Evolutionary conservation across 2,888 invertebrate genomes (phyloP), one percentile per base, ranked within the genome.

Genomic region (Agrotis puta): DNA sequence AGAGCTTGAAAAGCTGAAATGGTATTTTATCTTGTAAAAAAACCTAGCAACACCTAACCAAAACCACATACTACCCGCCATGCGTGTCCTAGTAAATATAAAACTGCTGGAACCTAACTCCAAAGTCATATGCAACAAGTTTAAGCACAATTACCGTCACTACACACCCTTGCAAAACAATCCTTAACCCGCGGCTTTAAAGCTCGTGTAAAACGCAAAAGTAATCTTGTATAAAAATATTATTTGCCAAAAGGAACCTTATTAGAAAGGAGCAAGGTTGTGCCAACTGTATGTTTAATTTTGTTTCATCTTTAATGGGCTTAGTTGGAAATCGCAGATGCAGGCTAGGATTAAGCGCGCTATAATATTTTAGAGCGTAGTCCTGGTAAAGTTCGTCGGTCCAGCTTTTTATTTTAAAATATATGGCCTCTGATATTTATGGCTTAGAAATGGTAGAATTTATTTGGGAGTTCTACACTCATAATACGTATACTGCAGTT

Each of bases 121-220:
- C 61, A 33, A 69, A 78, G 69, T 79, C 62, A 58, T 83, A 72
- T 79, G 84, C 84, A 84, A 84, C 84, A 84, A 83, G 84, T 85
- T 74, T 33, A 50, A 24, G 18, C 53, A 62, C 18, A 59, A 5
- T 47, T 27, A 64, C 39, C 11, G 22, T 22, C 45, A 18, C 16
- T 13, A n/a, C 4, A 50, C 11, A 22, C 43, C 16, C 43, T 39
- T 48, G 5, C 39, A 54, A 79, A 64, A 63, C 45, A 45, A 70
- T 63, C 47, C 48, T 39, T 74, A 71, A 39, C 14, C 50, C 61
- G 27, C 58, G 1, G 43, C 0, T 3, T 7, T 68, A 68, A 39
- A 45, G 24, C 27, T 33, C 45, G 45, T 22, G 9, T 16, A 3
- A 58, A 77, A 54, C 16, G 79, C 73, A 82, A 33, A 61, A 9